Evolutionary conservation across 2,888 invertebrate species (phyloP), one percentile per base, ranked within the genome.

Genomic region (Synergus japonicus): DNA sequence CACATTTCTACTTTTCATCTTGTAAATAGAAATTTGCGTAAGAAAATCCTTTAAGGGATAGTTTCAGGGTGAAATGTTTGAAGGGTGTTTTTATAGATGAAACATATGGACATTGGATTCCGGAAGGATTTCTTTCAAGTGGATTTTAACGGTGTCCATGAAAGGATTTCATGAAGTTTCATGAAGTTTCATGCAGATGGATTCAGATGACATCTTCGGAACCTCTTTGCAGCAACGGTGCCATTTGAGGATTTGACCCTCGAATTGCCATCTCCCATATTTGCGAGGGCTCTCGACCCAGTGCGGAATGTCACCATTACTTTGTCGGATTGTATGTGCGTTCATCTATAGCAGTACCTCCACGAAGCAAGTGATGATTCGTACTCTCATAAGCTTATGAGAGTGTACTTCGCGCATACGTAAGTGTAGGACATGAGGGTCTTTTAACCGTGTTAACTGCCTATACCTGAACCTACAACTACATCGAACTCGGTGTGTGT

Each of bases 371-470:
- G 67, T 58, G 65, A 66, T 67, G 66, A 66, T 65, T 58, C 41
- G 54, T 66, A 66, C 67, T 78, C 67, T 60, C 54, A 44, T 73
- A 54, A 54, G 69, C 44, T 65, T 60, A 76, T 78, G 76, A 69
- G 66, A 77, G 80, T 80, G 66, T 54, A 66, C 43, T 79, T 77
- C 49, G 37, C 77, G 49, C 29, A 66, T 64, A 69, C n/a, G 54
- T 44, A 44, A 73, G 76, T 76, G 78, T 81, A 81, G 78, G 77
- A 79, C 78, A 76, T 79, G 84, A 87, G 89, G 88, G 87, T 87
- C 88, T 86, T 85, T 89, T 87, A 89, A 89, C 87, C 86, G 87
- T 86, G 86, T 88, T 87, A 89, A 89, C 85, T 87, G 85, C 84
- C 85, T 82, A 82, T 86, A 87, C 85, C 81, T 87, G 81, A 79